Evolutionary conservation across 2,888 invertebrate species (phyloP).

Genomic region (Oegoconia quadripuncta): DNA sequence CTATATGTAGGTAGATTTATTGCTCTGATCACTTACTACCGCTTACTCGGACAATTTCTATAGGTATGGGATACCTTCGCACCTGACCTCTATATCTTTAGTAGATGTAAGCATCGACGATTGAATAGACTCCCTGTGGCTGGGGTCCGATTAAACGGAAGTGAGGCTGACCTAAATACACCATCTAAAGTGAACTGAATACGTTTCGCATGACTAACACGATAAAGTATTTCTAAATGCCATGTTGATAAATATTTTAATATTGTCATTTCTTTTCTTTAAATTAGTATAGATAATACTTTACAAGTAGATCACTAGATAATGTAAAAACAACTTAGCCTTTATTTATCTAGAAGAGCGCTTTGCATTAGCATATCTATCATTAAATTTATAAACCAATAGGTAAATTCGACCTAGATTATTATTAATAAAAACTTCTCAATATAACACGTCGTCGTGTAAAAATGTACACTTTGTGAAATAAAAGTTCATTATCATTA

Average conservation of each 20-base stretch:
- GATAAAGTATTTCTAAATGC: constrained; percentile 65
- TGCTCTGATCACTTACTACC: constrained; percentile 30
- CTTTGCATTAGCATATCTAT: constrained; percentile 38
- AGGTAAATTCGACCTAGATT: constrained; percentile 32
- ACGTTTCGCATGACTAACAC: constrained; percentile 50
- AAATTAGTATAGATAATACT: constrained; percentile 66
- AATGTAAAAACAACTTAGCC: constrained; percentile 51
- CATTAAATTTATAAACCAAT: constrained; percentile 33
- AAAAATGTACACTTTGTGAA: constrained; percentile 48
- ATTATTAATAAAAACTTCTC: constrained; percentile 31
- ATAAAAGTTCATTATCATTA: too few species aligned
- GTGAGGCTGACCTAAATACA: constrained; percentile 43
- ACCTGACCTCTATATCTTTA: neutral
- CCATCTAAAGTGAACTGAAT: constrained; percentile 48
- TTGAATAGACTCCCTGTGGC: neutral
- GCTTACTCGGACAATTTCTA: constrained; percentile 28
- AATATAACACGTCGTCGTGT: constrained; percentile 32
- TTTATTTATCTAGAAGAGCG: constrained; percentile 30
- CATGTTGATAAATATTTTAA: constrained; percentile 70
- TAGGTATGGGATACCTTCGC: constrained; percentile 1
- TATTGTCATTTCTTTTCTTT: constrained; percentile 67
- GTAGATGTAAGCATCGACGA: neutral
- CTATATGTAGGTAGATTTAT: constrained; percentile 40
- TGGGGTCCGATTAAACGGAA: constrained; percentile 40
- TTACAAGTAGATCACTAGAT: constrained; percentile 65